Evolutionary conservation across 2,888 invertebrate genomes (phyloP), one percentile per base, ranked within the genome.

Genomic region (Eurois occulta): DNA sequence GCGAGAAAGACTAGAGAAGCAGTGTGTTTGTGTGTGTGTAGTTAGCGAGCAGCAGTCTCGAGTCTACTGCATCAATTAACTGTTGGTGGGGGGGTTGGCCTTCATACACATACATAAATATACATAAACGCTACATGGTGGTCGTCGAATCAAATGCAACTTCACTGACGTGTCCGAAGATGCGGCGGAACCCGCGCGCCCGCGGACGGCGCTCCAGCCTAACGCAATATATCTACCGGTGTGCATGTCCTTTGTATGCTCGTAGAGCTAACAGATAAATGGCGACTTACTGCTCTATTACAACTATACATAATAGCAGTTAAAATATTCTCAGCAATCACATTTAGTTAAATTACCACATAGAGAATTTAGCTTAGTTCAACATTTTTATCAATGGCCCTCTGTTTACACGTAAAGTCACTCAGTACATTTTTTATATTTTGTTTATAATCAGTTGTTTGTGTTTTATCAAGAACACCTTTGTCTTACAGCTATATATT

Each of bases 331-430:
- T 95, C 96, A 95, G 95, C 95, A 92, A 96, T 96, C 96, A 96
- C 96, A 96, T 95, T 95, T 94, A 96, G 93, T 95, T 94, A 95
- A 94, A 94, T 95, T 96, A 96, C 95, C 95, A 95, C 94, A 96
- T 96, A 96, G 95, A 96, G 95, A 96, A 94, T 95, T 96, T 96
- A 95, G 95, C 96, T 96, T 96, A 96, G 93, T 95, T 95, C 95
- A 95, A 96, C 96, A 93, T 95, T 95, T 95, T 95, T 93, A 95
- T 95, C 96, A 96, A 96, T 96, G 96, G 96, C 96, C 96, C 96
- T 95, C 96, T 95, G 96, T 96, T 96, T 96, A 96, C 96, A 95
- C 95, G 95, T 96, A 96, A 95, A 96, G 96, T 96, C 96, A 96
- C 96, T 96, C 96, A 96, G 96, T 96, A 96, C 96, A 95, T 94